Evolutionary conservation across 2,113 vertebrate genomes (phyloP).

Genomic region (Lepidothrix coronata): DNA sequence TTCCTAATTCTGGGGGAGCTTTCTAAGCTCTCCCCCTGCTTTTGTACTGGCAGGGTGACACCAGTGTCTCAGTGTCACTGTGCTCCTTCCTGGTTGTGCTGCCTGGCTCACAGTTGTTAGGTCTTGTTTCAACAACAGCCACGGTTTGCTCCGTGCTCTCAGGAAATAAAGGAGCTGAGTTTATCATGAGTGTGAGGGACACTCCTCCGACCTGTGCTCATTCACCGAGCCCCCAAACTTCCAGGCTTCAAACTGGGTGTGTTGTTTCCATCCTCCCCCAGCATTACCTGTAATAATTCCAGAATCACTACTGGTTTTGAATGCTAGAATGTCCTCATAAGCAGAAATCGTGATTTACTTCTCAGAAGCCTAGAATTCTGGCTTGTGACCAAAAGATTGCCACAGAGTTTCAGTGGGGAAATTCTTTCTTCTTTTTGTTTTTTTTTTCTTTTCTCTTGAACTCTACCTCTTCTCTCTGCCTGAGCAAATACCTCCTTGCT

Average conservation of each 20-base stretch:
- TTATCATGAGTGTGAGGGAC: background rate
- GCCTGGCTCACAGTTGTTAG: background rate
- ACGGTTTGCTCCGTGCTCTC: background rate
- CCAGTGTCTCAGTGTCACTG: background rate
- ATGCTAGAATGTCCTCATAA: background rate
- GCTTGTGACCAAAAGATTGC: background rate
- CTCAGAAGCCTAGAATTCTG: background rate
- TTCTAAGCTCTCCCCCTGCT: background rate
- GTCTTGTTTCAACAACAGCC: background rate
- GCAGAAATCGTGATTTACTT: background rate
- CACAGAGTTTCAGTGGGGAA: background rate
- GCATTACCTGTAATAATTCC: background rate
- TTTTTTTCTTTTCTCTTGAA: background rate
- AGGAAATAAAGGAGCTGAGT: background rate
- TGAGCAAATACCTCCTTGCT: conserved; percentile 21
- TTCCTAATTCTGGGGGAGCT: background rate
- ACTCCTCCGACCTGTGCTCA: rapidly evolving
- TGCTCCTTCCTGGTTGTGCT: background rate
- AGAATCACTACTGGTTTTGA: conserved; percentile 16
- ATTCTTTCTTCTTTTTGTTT: background rate
- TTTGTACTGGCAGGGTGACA: background rate
- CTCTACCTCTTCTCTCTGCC: conserved; percentile 20
- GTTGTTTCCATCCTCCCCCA: background rate
- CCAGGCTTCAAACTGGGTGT: background rate
- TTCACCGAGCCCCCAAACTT: background rate